Evolutionary conservation across 2,797 vertebrate species (phyloP).

Genomic region (Pangasius mekongensis): DNA sequence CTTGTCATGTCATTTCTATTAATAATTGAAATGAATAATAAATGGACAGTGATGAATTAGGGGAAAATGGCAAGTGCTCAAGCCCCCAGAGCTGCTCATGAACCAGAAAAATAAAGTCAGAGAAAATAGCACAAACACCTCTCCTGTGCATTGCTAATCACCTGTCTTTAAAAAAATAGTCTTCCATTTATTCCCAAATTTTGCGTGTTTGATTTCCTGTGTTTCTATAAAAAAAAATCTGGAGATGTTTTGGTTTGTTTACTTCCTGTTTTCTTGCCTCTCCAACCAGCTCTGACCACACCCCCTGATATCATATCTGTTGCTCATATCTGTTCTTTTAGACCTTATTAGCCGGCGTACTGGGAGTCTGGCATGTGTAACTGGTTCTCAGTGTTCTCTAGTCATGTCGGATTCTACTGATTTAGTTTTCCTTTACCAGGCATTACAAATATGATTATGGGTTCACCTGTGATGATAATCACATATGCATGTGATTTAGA

Average conservation of each 20-base stretch:
- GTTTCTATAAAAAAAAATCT: not conserved
- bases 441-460: not conserved
- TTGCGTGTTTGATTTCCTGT: not conserved
- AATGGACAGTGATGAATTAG: not conserved
- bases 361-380: constrained; percentile 2
- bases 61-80: not conserved
- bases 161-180: not conserved
- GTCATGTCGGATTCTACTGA: not conserved
- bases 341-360: not conserved
- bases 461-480: not conserved
- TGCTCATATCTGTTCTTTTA: not conserved
- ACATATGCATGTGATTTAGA: not conserved
- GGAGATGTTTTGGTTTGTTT: too few relatives aligned
- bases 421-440: not conserved
- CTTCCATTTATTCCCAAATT: not conserved
- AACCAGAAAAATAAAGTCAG: not conserved
- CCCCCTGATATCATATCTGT: not conserved
- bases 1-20: not conserved
- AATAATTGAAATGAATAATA: not conserved
- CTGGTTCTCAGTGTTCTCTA: not conserved
- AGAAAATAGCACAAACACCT: not conserved
- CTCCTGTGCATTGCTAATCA: not conserved
- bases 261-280: not conserved
- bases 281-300: not conserved
- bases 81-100: not conserved